phyloP scores from a whole-genome alignment of 2,797 vertebrate species.

The Synanceia verrucosa region DNA sequence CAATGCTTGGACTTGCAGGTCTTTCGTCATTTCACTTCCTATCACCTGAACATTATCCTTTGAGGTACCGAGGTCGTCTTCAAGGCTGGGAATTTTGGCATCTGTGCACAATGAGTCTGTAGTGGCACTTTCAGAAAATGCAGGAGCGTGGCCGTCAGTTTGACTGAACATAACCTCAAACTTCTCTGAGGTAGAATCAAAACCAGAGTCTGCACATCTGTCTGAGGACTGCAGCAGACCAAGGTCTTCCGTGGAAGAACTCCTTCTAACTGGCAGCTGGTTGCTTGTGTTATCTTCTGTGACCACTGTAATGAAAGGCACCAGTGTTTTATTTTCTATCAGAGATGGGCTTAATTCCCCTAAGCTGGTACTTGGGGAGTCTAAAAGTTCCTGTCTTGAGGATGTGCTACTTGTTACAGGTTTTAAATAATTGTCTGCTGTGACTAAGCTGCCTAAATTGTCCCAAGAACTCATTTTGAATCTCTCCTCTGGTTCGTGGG shows the following conservation, averaged over 20 bases:
- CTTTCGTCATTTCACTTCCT: conserved; percentile 48
- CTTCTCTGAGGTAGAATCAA: conserved; percentile 75
- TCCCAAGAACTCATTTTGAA: conserved; percentile 79
- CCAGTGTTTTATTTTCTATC: conserved; percentile 75
- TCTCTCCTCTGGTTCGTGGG: conserved; percentile 73
- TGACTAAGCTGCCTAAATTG: conserved; percentile 73
- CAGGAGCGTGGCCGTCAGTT: conserved; percentile 55
- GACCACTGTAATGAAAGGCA: conserved; percentile 80
- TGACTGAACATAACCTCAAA: conserved; percentile 66
- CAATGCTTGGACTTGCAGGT: conserved; percentile 38
- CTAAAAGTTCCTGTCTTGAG: conserved; percentile 75
- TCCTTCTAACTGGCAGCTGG: conserved; percentile 56
- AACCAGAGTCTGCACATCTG: conserved; percentile 72
- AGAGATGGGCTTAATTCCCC: conserved; percentile 58
- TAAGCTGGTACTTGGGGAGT: conserved; percentile 56
- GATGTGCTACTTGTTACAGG: conserved; percentile 60
- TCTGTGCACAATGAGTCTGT: conserved; percentile 75
- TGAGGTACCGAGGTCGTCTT: conserved; percentile 60
- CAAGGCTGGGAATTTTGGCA: conserved; percentile 81
- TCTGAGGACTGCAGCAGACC: conserved; percentile 65
- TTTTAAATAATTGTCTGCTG: conserved; percentile 71
- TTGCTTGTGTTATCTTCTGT: conserved; percentile 65
- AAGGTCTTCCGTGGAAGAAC: conserved; percentile 76
- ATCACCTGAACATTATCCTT: conserved; percentile 37
- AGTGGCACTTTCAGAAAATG: conserved; percentile 66